These are phyloP conservation scores for Takifugu rubripes DNA, from an alignment of 2,797 vertebrate genomes.

Conservation along the genomic window DNA sequence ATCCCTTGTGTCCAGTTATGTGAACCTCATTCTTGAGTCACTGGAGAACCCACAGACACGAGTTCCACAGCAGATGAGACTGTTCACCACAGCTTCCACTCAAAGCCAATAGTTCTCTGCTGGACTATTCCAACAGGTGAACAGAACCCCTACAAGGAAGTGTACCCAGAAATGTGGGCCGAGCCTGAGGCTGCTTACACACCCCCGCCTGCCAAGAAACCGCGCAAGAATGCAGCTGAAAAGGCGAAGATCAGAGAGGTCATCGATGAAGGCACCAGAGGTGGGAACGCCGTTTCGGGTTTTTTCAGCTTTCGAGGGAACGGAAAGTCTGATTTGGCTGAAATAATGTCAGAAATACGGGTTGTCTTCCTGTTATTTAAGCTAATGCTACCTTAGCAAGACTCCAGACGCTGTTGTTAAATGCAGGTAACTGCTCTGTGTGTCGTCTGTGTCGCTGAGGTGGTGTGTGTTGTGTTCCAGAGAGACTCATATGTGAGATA, in stretches of 20 bases:
- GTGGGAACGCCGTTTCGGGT: constrained; percentile 53
- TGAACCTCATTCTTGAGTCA: neutral
- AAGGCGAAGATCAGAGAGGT: constrained; percentile 92
- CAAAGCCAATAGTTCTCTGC: too few relatives aligned
- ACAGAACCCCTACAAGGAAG: constrained; percentile 92
- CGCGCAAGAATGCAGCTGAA: constrained; percentile 85
- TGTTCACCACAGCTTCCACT: neutral
- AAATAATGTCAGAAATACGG: too few relatives aligned
- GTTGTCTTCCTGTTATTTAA: too few relatives aligned
- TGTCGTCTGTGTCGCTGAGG: neutral
- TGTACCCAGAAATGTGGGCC: constrained; percentile 94
- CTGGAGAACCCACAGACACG: neutral
- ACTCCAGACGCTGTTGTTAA: too few relatives aligned
- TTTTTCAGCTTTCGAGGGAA: neutral
- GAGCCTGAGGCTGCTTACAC: constrained; percentile 93
- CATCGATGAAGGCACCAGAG: constrained; percentile 95
- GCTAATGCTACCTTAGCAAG: too few relatives aligned
- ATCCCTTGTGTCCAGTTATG: neutral
- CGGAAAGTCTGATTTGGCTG: too few relatives aligned
- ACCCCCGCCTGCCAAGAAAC: constrained; percentile 90
- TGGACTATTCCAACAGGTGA: constrained; percentile 77
- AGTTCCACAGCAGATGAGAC: neutral
- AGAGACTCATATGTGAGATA: constrained; percentile 83
- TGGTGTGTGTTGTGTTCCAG: constrained; percentile 55
- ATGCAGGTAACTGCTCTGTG: too few relatives aligned